phyloP scores from a whole-genome alignment of 2,888 invertebrate genomes.

The Apantesis nais region DNA sequence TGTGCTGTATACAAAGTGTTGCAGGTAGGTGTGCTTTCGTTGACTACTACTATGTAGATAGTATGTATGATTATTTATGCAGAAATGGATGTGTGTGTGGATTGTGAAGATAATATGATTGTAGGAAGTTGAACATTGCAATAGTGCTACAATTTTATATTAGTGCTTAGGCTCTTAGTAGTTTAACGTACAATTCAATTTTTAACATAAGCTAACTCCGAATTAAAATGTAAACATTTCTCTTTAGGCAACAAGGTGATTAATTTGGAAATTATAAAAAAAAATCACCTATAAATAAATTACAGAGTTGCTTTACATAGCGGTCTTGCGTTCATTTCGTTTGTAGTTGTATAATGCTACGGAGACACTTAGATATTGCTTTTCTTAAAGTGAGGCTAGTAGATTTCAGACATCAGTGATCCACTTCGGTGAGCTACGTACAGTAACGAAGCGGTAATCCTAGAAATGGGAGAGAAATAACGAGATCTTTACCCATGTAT shows the following conservation, averaged over 20 bases:
- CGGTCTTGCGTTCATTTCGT: not conserved
- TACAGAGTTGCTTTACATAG: not conserved
- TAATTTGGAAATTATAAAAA: not conserved
- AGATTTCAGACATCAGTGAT: not conserved
- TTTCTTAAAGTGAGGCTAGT: not conserved
- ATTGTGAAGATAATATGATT: too few relatives aligned
- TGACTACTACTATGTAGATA: too few relatives aligned
- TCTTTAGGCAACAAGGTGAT: not conserved
- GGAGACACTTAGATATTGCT: not conserved
- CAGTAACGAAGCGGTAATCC: not conserved
- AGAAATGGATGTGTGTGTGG: too few relatives aligned
- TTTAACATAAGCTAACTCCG: too few relatives aligned
- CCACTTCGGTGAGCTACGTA: not conserved
- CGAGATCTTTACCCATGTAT: slow-evolving; percentile 10
- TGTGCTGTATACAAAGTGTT: too few relatives aligned
- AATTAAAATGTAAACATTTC: not conserved
- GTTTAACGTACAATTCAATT: too few relatives aligned
- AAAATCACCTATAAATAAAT: not conserved
- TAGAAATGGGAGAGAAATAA: slow-evolving; percentile 11
- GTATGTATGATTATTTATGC: too few relatives aligned
- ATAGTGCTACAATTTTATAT: too few relatives aligned
- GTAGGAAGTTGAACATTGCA: too few relatives aligned
- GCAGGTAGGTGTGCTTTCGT: too few relatives aligned
- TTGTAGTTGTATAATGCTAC: not conserved
- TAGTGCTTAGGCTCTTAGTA: too few relatives aligned